Evolutionary conservation across 1,140 invertebrate species (phyloP).

Genomic region (Eumeta japonica): DNA sequence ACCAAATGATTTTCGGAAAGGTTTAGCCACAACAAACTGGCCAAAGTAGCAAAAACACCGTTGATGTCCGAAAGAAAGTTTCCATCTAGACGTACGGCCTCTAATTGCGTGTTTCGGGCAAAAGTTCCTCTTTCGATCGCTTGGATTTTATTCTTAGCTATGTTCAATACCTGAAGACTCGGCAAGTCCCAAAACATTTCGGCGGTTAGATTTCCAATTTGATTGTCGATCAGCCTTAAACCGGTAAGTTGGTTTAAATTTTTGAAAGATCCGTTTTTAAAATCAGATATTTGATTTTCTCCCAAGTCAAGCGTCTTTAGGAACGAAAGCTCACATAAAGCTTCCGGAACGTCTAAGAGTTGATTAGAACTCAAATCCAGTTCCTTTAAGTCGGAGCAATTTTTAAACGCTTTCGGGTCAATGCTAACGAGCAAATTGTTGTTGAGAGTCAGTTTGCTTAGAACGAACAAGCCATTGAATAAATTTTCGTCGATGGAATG

Average conservation of each 20-base stretch:
- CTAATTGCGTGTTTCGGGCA: conserved; percentile 73
- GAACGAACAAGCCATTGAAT: conserved; percentile 81
- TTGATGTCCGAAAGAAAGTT: conserved; percentile 86
- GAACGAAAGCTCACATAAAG: conserved; percentile 76
- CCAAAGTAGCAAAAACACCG: conserved; percentile 78
- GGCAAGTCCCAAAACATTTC: conserved; percentile 84
- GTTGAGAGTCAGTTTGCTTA: conserved; percentile 81
- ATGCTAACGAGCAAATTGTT: conserved; percentile 80
- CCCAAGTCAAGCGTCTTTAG: conserved; percentile 84
- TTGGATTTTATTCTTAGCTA: conserved; percentile 85
- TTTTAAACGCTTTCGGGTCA: conserved; percentile 82
- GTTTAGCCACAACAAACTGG: conserved; percentile 81
- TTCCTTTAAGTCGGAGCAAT: conserved; percentile 87
- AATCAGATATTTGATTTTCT: conserved; percentile 79
- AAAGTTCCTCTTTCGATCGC: conserved; percentile 80
- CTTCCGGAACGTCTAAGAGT: conserved; percentile 76
- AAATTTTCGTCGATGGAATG: conserved; percentile 77
- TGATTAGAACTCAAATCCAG: conserved; percentile 86
- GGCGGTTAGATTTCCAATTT: conserved; percentile 78
- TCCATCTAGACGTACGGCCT: conserved; percentile 82
- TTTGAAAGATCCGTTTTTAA: conserved; percentile 78
- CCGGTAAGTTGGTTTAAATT: conserved; percentile 83
- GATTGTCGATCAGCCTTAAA: conserved; percentile 81
- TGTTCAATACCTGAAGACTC: conserved; percentile 79
- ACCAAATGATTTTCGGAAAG: conserved; percentile 88